Evolutionary conservation across 2,888 invertebrate species (phyloP), one percentile per base, ranked within the genome.

Genomic region (Margaritifera margaritifera): DNA sequence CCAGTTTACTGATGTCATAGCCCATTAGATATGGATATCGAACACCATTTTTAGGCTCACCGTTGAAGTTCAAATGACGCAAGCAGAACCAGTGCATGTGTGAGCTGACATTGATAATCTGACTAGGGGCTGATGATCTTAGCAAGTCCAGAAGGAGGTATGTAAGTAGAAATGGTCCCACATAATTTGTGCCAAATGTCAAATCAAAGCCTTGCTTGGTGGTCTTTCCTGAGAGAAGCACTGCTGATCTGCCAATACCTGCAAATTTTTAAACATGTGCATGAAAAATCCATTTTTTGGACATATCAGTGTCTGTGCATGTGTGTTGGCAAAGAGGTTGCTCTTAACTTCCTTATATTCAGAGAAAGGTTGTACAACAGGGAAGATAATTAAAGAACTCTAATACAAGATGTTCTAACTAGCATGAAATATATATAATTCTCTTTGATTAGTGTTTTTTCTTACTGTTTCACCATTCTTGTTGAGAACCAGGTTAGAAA

Each of bases 81-180:
- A 31, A 54, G 6, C 54, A 42, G 27, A 60, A 60, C 53, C 27
- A 52, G 31, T 72, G 65, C 56, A 64, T 57, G n/a, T 62, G 25
- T 19, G 68, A 72, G 52, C 68, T 72, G 22, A 72, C 59, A 58
- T 72, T 72, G 25, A 72, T 58, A n/a, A 72, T 65, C 20, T 67
- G 68, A 50, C 67, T n/a, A 53, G 62, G 59, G 4, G 55, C 59
- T 1, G 71, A 62, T 51, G 56, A 67, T 57, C 66, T 72, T 2
- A 72, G 51, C 11, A 68, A 42, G 22, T 72, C 68, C n/a, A 68
- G 27, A 42, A 72, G 58, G 2, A 68, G 59, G 27, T 68, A 68
- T 1, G 71, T 72, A 8, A 72, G 62, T 15, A 72, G 42, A 55
- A 72, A 72, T 51, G 61, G 68, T 58, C 71, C 71, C 31, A 72